Evolutionary conservation across 2,888 invertebrate species (phyloP).

Genomic region (Drosophila infuscata): DNA sequence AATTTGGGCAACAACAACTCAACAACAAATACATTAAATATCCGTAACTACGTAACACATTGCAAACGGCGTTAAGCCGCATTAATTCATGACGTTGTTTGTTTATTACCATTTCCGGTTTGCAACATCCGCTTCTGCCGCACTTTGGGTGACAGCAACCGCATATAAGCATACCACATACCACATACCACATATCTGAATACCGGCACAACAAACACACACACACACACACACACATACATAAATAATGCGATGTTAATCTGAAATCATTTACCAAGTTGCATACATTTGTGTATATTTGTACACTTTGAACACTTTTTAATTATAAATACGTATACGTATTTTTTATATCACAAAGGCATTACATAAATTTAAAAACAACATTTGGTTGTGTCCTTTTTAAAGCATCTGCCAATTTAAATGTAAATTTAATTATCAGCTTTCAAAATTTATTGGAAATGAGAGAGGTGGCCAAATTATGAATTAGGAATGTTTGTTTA

Average conservation of each 20-base stretch:
- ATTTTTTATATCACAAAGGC: constrained; percentile 22
- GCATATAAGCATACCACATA: constrained; percentile 17
- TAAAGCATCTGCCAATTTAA: constrained; percentile 45
- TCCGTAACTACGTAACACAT: constrained; percentile 39
- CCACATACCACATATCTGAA: too few relatives aligned
- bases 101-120: constrained; percentile 74
- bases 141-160: constrained; percentile 46
- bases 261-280: constrained; percentile 30
- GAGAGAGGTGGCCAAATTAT: not conserved
- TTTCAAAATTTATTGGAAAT: not conserved
- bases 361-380: constrained; percentile 45
- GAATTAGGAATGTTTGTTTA: not conserved
- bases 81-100: constrained; percentile 73
- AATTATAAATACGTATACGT: constrained; percentile 32
- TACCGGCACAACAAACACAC: not conserved
- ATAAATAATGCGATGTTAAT: constrained; percentile 22
- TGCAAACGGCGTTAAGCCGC: constrained; percentile 39
- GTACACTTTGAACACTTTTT: constrained; percentile 25
- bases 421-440: constrained; percentile 49
- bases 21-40: constrained; percentile 49
- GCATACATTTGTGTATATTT: constrained; percentile 27
- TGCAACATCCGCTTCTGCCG: constrained; percentile 67
- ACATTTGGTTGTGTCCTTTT: constrained; percentile 15
- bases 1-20: constrained; percentile 32
- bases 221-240: not conserved